Base-by-base conservation (phyloP, 2,113 vertebrate genomes). In the Hiodon alosoides region DNA sequence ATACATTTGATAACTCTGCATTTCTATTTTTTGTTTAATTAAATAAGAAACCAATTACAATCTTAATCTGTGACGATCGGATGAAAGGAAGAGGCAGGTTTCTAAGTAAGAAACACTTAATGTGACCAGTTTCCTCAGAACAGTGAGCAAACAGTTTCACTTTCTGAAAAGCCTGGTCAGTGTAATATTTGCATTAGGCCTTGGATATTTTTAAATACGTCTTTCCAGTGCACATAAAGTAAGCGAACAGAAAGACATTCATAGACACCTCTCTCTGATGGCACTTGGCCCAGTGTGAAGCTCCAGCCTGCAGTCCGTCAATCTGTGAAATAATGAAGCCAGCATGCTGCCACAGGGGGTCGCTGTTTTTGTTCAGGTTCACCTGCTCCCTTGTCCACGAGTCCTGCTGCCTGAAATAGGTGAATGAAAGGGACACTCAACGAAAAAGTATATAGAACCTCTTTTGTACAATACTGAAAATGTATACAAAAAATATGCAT, bases 231-330 rank as follows among this genome's bases (percentile, higher is more conserved):
- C 31, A 31, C 31, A 31, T 1, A 46, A 67, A 2, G 8, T 5
- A 31, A 31, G 31, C 58, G 14, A 9, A 59, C 67, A 53, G 8
- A 67, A 31, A 50, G 6, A 7, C 48, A 60, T 57, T 48, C 7
- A 13, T 0, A 60, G 16, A 80, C 81, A 96, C 95, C 90, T 89
- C 88, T 76, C 70, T 85, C 2, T 89, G 88, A 5, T 90, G 81
- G 10, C 78, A 83, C 53, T 85, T 77, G 83, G 95, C 92, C 90
- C 93, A 96, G 16, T 91, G 87, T 4, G 82, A 69, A 0, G 87
- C 91, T 77, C 95, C 95, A 9, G 92, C 86, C 54, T 94, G 92
- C 5, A 97, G 86, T 7, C 95, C 95, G 73, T 98, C 94, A 84
- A 95, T 17, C 85, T 97, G 95, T 17, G 91, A 85, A 72, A 94